A percentile compares a stretch with the other conserved stretches of the same genome.
These are phyloP conservation scores for Cloeon dipterum DNA, from an alignment of 2,888 invertebrate species.

Conservation along the genomic window DNA sequence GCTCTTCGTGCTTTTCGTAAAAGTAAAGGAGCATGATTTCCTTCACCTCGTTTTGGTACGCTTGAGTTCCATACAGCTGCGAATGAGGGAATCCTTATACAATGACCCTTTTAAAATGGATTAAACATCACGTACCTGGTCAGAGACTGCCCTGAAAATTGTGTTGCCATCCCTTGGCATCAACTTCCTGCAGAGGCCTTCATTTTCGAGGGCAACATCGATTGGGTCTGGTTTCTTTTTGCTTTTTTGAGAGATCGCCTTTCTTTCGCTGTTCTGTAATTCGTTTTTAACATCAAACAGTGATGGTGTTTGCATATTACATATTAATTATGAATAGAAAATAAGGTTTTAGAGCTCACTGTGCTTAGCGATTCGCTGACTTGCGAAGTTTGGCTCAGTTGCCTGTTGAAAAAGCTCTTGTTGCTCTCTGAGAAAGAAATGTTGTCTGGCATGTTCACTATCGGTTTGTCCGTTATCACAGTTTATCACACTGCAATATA, in stretches of 20 bases:
- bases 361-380: too few relatives aligned
- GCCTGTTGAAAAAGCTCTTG: too few relatives aligned
- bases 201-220: slow-evolving; percentile 28
- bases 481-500: too few relatives aligned
- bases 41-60: background rate
- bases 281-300: too few relatives aligned
- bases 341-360: too few relatives aligned
- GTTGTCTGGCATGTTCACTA: too few relatives aligned
- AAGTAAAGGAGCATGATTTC: background rate
- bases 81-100: background rate
- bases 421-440: too few relatives aligned
- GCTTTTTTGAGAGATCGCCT: background rate
- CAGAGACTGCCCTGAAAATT: slow-evolving; percentile 69
- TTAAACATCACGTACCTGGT: slow-evolving; percentile 27
- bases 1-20: background rate
- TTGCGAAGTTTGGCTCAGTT: too few relatives aligned
- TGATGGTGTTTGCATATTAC: too few relatives aligned
- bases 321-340: too few relatives aligned
- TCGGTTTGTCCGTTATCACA: too few relatives aligned
- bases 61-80: background rate
- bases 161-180: slow-evolving; percentile 74
- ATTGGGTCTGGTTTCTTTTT: background rate
- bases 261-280: background rate
- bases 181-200: slow-evolving; percentile 67
- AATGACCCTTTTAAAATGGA: background rate